A percentile compares a stretch with the other conserved stretches of the same genome.
Evolutionary conservation across 53 echinoderm and acorn worm genomes (phyloP).

Genomic region (Arbacia lixula): DNA sequence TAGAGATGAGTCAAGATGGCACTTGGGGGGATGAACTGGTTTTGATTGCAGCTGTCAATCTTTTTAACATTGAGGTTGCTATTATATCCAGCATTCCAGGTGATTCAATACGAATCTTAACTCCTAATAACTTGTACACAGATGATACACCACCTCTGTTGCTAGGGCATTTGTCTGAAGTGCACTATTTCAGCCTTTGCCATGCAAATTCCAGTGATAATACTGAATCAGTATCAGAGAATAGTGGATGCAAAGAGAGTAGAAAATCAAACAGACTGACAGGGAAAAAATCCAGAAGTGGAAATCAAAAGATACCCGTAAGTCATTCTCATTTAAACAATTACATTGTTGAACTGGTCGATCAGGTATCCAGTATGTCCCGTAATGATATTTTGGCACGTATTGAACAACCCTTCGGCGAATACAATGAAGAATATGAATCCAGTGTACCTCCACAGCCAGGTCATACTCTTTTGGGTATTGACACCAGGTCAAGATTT

Average conservation of each 20-base stretch:
- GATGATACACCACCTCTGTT: background rate
- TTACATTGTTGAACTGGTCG: background rate
- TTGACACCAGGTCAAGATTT: background rate
- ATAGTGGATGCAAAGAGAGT: no score
- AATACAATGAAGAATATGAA: background rate
- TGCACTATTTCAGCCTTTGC: background rate
- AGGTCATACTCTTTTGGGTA: background rate
- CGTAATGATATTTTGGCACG: background rate
- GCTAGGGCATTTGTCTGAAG: background rate
- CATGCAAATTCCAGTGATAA: no score
- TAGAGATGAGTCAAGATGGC: background rate
- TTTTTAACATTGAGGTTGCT: background rate
- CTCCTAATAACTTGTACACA: background rate
- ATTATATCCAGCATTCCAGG: constrained; percentile 9
- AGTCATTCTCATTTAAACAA: background rate
- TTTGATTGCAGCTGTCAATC: background rate
- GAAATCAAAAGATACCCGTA: background rate
- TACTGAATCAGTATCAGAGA: no score
- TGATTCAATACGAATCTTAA: background rate
- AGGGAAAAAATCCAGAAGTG: background rate
- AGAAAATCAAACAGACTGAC: background rate
- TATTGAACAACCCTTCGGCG: background rate
- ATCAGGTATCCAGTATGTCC: background rate
- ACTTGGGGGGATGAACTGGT: constrained; percentile 5
- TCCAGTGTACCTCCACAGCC: background rate